Conservation (phyloP, 2,888 invertebrate genomes). For the Lymantria dispar region DNA sequence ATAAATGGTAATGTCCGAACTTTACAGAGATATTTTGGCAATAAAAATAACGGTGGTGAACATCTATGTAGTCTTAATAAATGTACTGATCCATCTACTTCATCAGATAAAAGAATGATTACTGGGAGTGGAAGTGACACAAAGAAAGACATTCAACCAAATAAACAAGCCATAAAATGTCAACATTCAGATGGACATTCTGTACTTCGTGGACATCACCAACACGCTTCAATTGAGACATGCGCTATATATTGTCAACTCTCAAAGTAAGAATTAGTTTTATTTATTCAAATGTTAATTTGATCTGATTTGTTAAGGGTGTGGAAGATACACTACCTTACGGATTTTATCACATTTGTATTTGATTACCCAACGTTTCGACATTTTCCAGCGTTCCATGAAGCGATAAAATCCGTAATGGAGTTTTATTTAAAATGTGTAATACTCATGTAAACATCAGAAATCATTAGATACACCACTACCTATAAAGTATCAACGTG, state of each 20-base stretch:
- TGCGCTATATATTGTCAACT: constrained; percentile 77
- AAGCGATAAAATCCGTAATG: too few species aligned
- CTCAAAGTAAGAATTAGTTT: constrained; percentile 58
- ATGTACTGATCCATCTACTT: constrained; percentile 55
- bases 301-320: too few species aligned
- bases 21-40: constrained; percentile 70
- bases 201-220: constrained; percentile 70
- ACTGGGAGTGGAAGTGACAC: constrained; percentile 42
- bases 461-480: too few species aligned
- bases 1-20: constrained; percentile 71
- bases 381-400: too few species aligned
- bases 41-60: constrained; percentile 57
- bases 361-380: too few species aligned
- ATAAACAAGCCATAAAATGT: constrained; percentile 60
- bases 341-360: too few species aligned
- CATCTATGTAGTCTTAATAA: constrained; percentile 59
- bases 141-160: constrained; percentile 54
- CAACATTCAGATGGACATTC: constrained; percentile 73
- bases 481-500: too few species aligned
- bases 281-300: not conserved
- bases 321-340: too few species aligned
- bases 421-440: too few species aligned
- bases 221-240: constrained; percentile 69
- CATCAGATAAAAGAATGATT: constrained; percentile 49
- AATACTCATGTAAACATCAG: too few species aligned